Evolutionary conservation across 37 sponge, comb jelly and placozoan species (phyloP).

Genomic region (Tethya wilhelma): DNA sequence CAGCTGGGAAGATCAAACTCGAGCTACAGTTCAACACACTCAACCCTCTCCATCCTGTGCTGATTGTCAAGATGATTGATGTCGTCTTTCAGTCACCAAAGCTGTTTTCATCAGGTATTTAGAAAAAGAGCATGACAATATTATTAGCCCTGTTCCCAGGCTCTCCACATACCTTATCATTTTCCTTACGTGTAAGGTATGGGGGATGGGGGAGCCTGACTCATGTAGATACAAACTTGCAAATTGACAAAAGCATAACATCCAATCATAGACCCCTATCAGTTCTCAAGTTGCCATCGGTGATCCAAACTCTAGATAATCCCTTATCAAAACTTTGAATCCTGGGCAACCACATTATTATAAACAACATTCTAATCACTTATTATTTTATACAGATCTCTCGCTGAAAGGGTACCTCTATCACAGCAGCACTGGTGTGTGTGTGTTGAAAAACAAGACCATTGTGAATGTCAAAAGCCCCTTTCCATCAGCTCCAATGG

Average conservation of each 20-base stretch:
- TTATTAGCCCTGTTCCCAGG: too few species aligned
- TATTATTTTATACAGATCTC: slow-evolving; percentile 18
- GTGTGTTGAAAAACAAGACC: slow-evolving; percentile 42
- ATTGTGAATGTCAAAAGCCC: slow-evolving; percentile 12
- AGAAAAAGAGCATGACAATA: not conserved
- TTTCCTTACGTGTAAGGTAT: too few species aligned
- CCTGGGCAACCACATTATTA: not conserved
- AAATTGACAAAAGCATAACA: too few species aligned
- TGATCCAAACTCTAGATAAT: too few species aligned
- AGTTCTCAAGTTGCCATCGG: too few species aligned
- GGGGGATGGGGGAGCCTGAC: too few species aligned
- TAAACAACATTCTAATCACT: not conserved
- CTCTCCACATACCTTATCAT: too few species aligned
- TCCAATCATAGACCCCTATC: too few species aligned
- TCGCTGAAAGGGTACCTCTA: slow-evolving; percentile 12
- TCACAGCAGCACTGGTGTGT: slow-evolving; percentile 31
- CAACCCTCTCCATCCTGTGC: slow-evolving; percentile 9
- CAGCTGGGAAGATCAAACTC: slow-evolving; percentile 15
- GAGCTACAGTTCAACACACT: slow-evolving; percentile 24
- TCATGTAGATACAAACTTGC: too few species aligned
- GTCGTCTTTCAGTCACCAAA: slow-evolving; percentile 34
- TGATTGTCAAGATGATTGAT: slow-evolving; percentile 28
- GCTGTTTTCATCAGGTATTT: slow-evolving; percentile 33
- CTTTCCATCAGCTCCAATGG: slow-evolving; percentile 11
- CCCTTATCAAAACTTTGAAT: not conserved